Evolutionary conservation across 2,888 invertebrate species (phyloP), one percentile per base, ranked within the genome.

Genomic region (Lasioglossum villosulum): DNA sequence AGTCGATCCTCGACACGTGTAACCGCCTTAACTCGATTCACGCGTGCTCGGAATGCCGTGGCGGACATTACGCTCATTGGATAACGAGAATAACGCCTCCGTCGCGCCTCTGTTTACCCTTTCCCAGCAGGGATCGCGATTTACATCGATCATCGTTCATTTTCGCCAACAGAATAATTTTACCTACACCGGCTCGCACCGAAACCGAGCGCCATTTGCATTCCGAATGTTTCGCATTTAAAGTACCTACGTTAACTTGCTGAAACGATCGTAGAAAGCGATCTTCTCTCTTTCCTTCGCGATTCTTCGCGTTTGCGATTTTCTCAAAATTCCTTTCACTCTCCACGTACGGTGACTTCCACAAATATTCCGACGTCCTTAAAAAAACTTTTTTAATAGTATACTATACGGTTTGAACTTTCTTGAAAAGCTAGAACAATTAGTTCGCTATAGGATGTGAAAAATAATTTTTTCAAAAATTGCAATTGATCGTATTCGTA

Each of bases 31-130:
- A 92, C 89, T 87, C 90, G 88, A 88, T 90, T 91, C 89, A 85
- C 89, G 89, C 93, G 92, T 93, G 93, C 88, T 86, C 85, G 74
- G 92, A 92, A 93, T 93, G 87, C 84, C 71, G 56, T n/a, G 52
- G 70, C 48, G 37, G 42, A 70, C 81, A 83, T 87, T 84, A 83
- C 66, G 84, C 34, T 83, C 78, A 80, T 81, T 86, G 83, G 86
- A 87, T 86, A 87, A 87, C 73, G 87, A 87, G 87, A 72, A 77
- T 37, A 76, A 81, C 76, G 83, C 79, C 76, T 68, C 79, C 68
- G 63, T 42, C 63, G 75, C 80, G 71, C 56, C 66, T 75, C 59
- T 78, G 81, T 87, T 87, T 83, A 86, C 70, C 79, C 39, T 76
- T 78, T 74, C 5, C n/a, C 48, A 52, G 23, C n/a, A n/a, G 27